Evolutionary conservation across 2,888 invertebrate species (phyloP), one percentile per base, ranked within the genome.

Genomic region (Trichacis sp.): DNA sequence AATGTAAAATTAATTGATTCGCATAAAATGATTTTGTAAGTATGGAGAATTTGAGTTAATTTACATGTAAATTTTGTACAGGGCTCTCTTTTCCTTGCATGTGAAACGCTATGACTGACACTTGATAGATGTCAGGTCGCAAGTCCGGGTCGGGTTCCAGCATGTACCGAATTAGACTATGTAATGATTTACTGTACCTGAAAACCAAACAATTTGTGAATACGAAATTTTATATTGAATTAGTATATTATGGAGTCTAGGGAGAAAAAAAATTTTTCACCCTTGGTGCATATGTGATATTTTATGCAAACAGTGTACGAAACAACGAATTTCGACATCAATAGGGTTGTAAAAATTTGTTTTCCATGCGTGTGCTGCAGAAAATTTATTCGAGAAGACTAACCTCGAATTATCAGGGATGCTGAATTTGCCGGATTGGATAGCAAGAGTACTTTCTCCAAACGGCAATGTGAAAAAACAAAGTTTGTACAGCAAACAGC

Each of bases 401-500:
- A 89, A 94, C 84, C 88, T 89, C 15, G 93, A 92, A 84, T 88
- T 89, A 81, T 94, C 92, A 53, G 96, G 96, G 85, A 96, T 92
- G 70, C 89, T 89, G 82, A 95, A 94, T 78, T 92, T 91, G 51
- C 93, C 95, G 83, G 92, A 94, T 84, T 95, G 95, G 79, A 97
- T 96, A 51, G 96, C 96, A 73, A 96, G 86, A n/a, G 93, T 91
- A 79, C 94, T 95, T 84, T 97, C 96, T 24, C 94, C 96, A 85
- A 96, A 96, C 50, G 96, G 96, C 78, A 95, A 87, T 33, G 91
- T 88, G 84, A 96, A 96, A 85, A 92, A 97, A 85, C 95, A 95
- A 73, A 97, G 87, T 83, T 95, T 94, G 84, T 94, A 96, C 48
- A 96, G 86, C 76, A 96, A 87, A 86, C 95, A 95, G 51, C 96